Evolutionary conservation across 2,113 vertebrate species (phyloP).

Genomic region (Limnothrissa miodon): DNA sequence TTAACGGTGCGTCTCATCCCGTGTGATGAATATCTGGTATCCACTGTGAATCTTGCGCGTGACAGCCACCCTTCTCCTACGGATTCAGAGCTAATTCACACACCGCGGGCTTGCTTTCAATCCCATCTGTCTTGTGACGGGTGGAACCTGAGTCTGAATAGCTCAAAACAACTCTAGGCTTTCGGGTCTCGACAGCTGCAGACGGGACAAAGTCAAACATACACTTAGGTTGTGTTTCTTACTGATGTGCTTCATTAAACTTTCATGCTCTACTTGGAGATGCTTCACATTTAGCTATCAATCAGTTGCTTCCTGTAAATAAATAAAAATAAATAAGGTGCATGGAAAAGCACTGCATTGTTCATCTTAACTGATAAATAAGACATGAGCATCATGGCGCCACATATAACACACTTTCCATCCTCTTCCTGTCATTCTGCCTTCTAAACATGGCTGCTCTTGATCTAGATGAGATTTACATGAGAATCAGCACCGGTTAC

Average conservation of each 20-base stretch:
- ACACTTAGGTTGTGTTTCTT: constrained; percentile 15
- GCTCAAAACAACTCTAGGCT: background rate
- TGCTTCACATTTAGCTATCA: background rate
- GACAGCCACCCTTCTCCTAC: constrained; percentile 1
- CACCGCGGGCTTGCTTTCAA: background rate
- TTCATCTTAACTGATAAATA: background rate
- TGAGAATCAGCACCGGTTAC: background rate
- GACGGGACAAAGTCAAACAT: constrained; percentile 12
- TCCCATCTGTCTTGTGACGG: constrained; percentile 13
- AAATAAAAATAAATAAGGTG: background rate
- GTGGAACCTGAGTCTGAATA: background rate
- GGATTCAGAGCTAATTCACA: constrained; percentile 1
- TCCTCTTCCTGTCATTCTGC: background rate
- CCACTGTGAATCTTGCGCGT: constrained; percentile 1
- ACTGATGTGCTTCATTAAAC: constrained; percentile 10
- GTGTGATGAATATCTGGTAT: constrained; percentile 6
- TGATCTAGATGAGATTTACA: background rate
- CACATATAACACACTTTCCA: background rate
- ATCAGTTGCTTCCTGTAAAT: background rate
- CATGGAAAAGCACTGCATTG: background rate
- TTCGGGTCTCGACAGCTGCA: background rate
- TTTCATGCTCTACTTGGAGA: background rate
- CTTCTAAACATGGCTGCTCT: background rate
- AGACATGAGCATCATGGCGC: background rate
- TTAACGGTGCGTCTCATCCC: background rate